A percentile compares a stretch with the other conserved stretches of the same genome.
Evolutionary conservation across 2,797 vertebrate species (phyloP).

Genomic region (Rhinella marina): DNA sequence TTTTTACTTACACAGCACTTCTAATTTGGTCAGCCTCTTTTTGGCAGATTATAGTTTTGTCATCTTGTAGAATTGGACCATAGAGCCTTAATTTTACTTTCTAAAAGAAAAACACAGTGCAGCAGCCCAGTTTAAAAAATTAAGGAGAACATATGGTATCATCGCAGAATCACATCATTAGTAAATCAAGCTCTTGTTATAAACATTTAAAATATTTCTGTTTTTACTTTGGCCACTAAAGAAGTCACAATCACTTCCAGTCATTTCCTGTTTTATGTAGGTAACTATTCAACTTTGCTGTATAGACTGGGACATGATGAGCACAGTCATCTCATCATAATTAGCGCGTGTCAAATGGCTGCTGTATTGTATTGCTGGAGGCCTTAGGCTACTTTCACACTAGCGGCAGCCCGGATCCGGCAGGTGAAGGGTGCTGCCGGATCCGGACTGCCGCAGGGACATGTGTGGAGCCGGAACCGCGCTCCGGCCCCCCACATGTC

Average conservation of each 20-base stretch:
- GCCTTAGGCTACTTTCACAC: background rate
- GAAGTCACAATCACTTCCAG: too few relatives aligned
- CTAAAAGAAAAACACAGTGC: conserved; percentile 62
- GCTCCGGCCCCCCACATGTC: too few relatives aligned
- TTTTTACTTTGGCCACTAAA: too few relatives aligned
- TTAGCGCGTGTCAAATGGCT: background rate
- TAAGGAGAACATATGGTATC: background rate
- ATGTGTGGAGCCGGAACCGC: too few relatives aligned
- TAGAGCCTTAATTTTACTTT: conserved; percentile 66
- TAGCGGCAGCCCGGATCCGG: too few relatives aligned
- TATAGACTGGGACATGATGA: background rate
- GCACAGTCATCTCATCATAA: background rate
- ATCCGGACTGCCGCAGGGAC: too few relatives aligned
- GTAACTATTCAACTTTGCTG: background rate
- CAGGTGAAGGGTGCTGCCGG: too few relatives aligned
- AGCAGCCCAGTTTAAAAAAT: background rate
- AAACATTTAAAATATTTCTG: background rate
- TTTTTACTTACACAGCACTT: conserved; percentile 73
- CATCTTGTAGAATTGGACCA: conserved; percentile 59
- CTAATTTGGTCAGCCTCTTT: conserved; percentile 69
- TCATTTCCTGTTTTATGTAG: background rate
- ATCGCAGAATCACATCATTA: background rate
- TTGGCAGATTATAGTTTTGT: conserved; percentile 66
- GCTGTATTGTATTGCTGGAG: background rate
- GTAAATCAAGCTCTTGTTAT: too few relatives aligned